Conservation (phyloP, 35 echinoderm and acorn worm genomes). For the Holothuria glaberrima region DNA sequence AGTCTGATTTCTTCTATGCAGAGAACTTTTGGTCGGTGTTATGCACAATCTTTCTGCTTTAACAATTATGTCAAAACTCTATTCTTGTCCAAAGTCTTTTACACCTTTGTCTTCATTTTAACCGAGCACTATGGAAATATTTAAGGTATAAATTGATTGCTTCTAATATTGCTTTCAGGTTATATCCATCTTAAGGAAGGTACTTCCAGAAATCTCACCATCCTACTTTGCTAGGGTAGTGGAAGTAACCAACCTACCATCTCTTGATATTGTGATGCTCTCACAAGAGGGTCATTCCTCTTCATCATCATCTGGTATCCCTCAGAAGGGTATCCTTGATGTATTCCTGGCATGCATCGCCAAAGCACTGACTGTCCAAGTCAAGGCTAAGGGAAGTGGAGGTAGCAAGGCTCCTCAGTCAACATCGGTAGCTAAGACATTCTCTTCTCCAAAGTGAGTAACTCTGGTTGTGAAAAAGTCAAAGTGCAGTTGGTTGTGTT, state of each 20-base stretch:
- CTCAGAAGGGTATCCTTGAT: constrained; percentile 83
- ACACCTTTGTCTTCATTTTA: too few relatives aligned
- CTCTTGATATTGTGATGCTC: constrained; percentile 71
- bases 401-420: constrained; percentile 64
- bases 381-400: constrained; percentile 76
- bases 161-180: constrained; percentile 44
- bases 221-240: constrained; percentile 79
- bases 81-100: too few relatives aligned
- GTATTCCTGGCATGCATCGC: constrained; percentile 88
- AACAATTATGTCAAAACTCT: too few relatives aligned
- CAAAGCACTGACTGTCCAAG: constrained; percentile 89
- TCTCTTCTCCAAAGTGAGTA: constrained; percentile 30
- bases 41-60: too few relatives aligned
- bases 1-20: too few relatives aligned
- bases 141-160: too few relatives aligned
- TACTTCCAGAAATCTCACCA: constrained; percentile 88
- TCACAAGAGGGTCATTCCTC: constrained; percentile 54
- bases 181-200: constrained; percentile 80
- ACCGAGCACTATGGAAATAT: too few relatives aligned
- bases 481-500: too few relatives aligned
- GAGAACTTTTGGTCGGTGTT: too few relatives aligned
- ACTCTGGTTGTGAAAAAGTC: too few relatives aligned
- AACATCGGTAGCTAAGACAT: constrained; percentile 45
- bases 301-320: neutral
- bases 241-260: constrained; percentile 68